Evolutionary conservation across 2,113 vertebrate genomes (phyloP), one percentile per base, ranked within the genome.

Genomic region (Nerophis lumbriciformis): DNA sequence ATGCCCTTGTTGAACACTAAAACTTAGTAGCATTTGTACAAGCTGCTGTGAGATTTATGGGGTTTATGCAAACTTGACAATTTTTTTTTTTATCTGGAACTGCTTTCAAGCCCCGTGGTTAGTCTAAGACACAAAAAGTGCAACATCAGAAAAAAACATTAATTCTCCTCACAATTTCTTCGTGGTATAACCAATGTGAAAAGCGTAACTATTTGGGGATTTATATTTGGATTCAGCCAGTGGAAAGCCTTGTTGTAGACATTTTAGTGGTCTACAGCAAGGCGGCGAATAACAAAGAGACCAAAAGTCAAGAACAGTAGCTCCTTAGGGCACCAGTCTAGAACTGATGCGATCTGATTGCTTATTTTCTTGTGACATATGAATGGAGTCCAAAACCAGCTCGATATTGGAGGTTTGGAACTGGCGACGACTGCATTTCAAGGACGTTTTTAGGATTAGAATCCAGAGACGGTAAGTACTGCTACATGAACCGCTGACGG

Each of bases 281-380:
- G n/a, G 42, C 42, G 12, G 42, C 11, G 1, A 45, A 45, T 45
- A 45, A 45, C 42, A 45, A 11, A 3, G 4, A 44, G 16, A 19
- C 10, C 38, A 57, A 57, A 57, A 42, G 28, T 5, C n/a, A 38
- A 39, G n/a, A 57, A 57, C 9, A 6, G 6, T 12, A 64, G 28
- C 58, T 57, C 73, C 71, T 63, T 53, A 1, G 59, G 66, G 71
- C 61, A 68, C 58, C 2, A 28, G 28, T 28, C 28, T 65, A 47
- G 47, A 81, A 71, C 72, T 78, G 72, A 73, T 72, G 57, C 68
- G 63, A 73, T 79, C 54, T 54, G 62, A 73, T 66, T 55, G 57
- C 1, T 28, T 51, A 68, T 68, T 82, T 81, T 65, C 36, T 15
- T 71, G 51, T 79, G 61, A 69, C 73, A 74, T 68, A 65, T 76